Evolutionary conservation across 2,888 invertebrate genomes (phyloP).

Genomic region (Cryptus viduatorius): DNA sequence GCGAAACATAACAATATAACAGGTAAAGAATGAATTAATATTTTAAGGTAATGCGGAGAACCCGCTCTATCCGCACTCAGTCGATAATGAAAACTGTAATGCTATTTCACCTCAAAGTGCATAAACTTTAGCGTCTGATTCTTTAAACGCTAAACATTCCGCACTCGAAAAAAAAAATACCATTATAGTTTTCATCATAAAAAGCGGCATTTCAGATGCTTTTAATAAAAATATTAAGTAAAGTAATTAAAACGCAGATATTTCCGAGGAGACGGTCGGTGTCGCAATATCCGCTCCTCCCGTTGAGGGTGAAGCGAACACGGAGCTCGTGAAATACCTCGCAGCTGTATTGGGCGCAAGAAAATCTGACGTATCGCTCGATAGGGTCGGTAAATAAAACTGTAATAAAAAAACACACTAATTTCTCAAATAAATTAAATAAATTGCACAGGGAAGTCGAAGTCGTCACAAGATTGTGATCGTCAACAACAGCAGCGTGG

Average conservation of each 20-base stretch:
- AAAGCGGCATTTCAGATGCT: too few species aligned
- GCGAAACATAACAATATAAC: conserved; percentile 90
- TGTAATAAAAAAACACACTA: conserved; percentile 39
- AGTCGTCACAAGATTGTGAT: conserved; percentile 87
- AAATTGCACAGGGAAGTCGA: conserved; percentile 85
- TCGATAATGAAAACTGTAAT: too few species aligned
- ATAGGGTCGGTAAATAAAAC: conserved; percentile 85
- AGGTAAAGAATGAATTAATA: conserved; percentile 83
- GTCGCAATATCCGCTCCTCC: conserved; percentile 93
- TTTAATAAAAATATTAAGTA: conserved; percentile 7
- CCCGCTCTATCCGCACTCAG: neutral
- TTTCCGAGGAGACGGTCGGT: conserved; percentile 89
- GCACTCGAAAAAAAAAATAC: too few species aligned
- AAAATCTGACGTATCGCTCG: conserved; percentile 90
- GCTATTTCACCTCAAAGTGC: too few species aligned
- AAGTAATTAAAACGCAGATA: conserved; percentile 81
- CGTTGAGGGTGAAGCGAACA: conserved; percentile 92
- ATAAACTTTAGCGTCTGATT: too few species aligned
- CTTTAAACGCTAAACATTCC: too few species aligned
- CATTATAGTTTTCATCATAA: too few species aligned
- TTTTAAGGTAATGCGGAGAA: neutral
- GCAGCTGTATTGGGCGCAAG: conserved; percentile 89
- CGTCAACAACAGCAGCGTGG: conserved; percentile 85
- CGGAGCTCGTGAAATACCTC: conserved; percentile 90
- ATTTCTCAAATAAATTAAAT: neutral